A percentile compares a stretch with the other conserved stretches of the same genome.
These are phyloP conservation scores for Hymenopus coronatus DNA, from an alignment of 2,888 invertebrate species.

Conservation along the genomic window DNA sequence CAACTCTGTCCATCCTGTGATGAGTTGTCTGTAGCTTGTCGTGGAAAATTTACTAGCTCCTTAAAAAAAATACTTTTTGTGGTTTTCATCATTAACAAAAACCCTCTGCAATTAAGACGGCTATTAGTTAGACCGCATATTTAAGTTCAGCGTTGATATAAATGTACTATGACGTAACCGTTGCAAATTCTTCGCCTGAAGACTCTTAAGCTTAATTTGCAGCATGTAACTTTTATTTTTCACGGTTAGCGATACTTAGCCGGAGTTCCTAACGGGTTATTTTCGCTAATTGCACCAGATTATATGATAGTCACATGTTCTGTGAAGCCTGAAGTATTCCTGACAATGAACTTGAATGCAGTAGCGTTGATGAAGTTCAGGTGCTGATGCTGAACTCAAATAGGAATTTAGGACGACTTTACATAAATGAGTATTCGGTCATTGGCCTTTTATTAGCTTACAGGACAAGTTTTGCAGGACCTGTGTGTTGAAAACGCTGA, in stretches of 20 bases:
- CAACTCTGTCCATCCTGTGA: too few relatives aligned
- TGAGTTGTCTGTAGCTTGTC: too few relatives aligned
- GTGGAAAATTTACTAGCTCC: too few relatives aligned
- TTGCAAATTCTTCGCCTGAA: not conserved
- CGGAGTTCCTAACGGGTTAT: not conserved
- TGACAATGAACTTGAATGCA: not conserved
- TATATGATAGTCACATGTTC: not conserved
- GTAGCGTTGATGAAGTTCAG: not conserved
- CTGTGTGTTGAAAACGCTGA: too few relatives aligned
- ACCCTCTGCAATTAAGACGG: not conserved
- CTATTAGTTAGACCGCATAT: too few relatives aligned
- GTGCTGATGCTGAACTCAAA: not conserved
- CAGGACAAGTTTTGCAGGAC: not conserved
- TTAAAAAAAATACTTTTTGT: not conserved
- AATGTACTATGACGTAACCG: not conserved
- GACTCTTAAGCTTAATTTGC: not conserved
- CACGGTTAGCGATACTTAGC: not conserved
- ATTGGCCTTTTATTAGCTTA: not conserved
- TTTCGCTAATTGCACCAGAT: not conserved
- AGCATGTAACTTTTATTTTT: not conserved
- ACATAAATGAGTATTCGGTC: not conserved
- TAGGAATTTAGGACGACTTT: not conserved
- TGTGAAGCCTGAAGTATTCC: not conserved
- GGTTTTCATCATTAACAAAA: not conserved
- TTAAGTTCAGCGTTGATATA: too few relatives aligned